Conservation (phyloP, 1,140 invertebrate genomes). For the Tetramorium alpestre region DNA sequence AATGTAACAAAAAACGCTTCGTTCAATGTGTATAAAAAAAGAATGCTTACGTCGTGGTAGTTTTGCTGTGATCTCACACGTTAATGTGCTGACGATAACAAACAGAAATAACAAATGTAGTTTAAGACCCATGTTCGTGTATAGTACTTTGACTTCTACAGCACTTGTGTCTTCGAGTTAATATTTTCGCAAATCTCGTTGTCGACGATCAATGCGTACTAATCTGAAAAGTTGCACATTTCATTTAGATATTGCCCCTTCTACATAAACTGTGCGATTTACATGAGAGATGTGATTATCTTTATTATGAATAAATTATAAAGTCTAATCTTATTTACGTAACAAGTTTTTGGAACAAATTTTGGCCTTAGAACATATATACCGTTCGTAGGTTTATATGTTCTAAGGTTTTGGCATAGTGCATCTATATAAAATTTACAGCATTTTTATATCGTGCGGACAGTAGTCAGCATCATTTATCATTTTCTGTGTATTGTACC, state of each 20-base stretch:
- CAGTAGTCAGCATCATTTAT: conserved; percentile 7
- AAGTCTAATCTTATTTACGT: conserved; percentile 2
- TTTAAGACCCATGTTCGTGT: not conserved
- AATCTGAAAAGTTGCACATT: not conserved
- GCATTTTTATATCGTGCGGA: not conserved
- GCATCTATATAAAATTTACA: not conserved
- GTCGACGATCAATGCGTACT: not conserved
- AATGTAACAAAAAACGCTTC: not conserved
- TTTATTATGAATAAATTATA: not conserved
- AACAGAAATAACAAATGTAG: not conserved
- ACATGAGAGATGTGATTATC: not conserved
- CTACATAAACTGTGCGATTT: not conserved
- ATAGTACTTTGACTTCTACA: not conserved
- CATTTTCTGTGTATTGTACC: not conserved
- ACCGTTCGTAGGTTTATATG: too few species aligned
- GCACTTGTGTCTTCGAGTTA: not conserved
- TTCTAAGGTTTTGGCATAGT: not conserved
- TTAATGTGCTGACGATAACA: not conserved
- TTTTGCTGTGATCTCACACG: not conserved
- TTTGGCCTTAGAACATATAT: too few species aligned
- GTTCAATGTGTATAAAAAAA: not conserved
- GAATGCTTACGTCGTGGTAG: not conserved
- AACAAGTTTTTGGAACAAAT: not conserved
- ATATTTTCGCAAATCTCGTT: not conserved
- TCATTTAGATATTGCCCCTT: not conserved